Conservation (phyloP, 2,113 vertebrate genomes). For the Syngnathus scovelli region DNA sequence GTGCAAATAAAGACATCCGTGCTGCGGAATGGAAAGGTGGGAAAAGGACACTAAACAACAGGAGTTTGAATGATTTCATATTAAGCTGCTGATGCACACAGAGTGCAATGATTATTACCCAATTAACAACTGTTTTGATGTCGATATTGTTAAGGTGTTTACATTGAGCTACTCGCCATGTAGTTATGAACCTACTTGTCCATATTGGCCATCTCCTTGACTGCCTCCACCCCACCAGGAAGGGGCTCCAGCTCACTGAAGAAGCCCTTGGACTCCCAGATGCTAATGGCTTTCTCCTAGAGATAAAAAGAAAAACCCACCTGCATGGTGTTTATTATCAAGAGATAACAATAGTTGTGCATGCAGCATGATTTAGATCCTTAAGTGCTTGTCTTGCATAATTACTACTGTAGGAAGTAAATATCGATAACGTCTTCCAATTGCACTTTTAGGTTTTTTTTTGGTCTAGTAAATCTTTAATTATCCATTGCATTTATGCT, state of each 20-base stretch:
- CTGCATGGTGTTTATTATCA: background rate
- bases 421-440: background rate
- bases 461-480: too few species aligned
- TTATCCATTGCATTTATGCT: too few species aligned
- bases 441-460: too few species aligned
- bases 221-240: conserved; percentile 85
- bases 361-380: background rate
- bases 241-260: conserved; percentile 88
- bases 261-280: conserved; percentile 93
- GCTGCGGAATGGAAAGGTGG: conserved; percentile 64
- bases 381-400: too few species aligned
- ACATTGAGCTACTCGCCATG: background rate
- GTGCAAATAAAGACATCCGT: conserved; percentile 96
- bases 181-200: conserved; percentile 72
- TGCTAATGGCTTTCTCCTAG: conserved; percentile 90
- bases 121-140: too few species aligned
- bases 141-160: background rate
- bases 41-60: conserved; percentile 1
- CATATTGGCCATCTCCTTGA: conserved; percentile 88
- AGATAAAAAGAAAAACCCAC: conserved; percentile 3
- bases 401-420: background rate
- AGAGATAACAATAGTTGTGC: background rate
- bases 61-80: too few species aligned
- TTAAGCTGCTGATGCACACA: too few species aligned
- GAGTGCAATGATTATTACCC: too few species aligned